Base-by-base conservation (phyloP, 35 echinoderm and acorn worm species). In the Ophiothrix spiculata region DNA sequence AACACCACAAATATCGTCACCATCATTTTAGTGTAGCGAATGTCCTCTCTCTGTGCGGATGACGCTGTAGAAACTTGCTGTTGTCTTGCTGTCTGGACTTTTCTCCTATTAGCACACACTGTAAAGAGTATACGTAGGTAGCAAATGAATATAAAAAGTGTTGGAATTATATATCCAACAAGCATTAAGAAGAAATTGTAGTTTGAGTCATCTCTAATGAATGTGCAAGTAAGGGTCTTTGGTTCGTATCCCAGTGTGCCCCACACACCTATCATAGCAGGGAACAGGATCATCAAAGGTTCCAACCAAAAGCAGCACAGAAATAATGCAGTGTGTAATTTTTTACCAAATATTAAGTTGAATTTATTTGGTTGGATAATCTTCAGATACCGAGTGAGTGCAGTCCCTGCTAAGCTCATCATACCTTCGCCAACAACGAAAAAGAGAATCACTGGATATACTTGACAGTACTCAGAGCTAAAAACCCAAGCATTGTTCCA, bases 1-100 rank as follows among this genome's bases (percentile, higher is more conserved):
- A 87, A 87, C 39, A 87, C 75, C n/a, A 87, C 14, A 35, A 87
- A 87, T 38, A 87, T 87, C 17, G 37, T 42, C 0, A 87, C 29
- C 85, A 87, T 87, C 85, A 87, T 87, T 14, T 76, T 74, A 19
- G 85, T 87, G 85, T 77, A 87, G n/a, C 41, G 75, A 36, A 87
- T 39, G 40, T 87, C 85, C 28, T 87, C 85, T 31, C 85, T 39
- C n/a, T n/a, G n/a, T n/a, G n/a, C n/a, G n/a, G n/a, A n/a, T n/a
- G n/a, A n/a, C n/a, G n/a, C n/a, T n/a, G n/a, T n/a, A n/a, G n/a
- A n/a, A n/a, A n/a, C n/a, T n/a, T n/a, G n/a, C n/a, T n/a, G n/a
- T n/a, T n/a, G n/a, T n/a, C n/a, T n/a, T n/a, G n/a, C n/a, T n/a
- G n/a, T 39, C 23, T 78, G 74, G 36, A 87, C 75, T 0, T 76